Percentiles rank a stretch among this genome's conserved stretches.
Evolutionary conservation across 1,140 invertebrate species (phyloP).

Genomic region (Drosophila trapezifrons): DNA sequence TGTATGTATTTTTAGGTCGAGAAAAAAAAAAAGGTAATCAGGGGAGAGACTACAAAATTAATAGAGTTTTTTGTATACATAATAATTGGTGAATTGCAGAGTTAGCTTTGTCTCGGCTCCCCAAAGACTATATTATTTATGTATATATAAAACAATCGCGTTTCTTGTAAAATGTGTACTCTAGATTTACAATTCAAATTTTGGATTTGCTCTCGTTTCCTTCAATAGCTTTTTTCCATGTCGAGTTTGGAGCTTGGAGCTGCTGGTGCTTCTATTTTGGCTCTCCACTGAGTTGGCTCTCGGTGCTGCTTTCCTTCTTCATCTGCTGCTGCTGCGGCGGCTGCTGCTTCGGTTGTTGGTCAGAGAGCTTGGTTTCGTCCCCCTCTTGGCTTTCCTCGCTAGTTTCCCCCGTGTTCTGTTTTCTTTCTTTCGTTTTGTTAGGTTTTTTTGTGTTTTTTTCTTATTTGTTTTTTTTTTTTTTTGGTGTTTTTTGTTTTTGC

Average conservation of each 20-base stretch:
- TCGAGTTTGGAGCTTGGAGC: conserved; percentile 5
- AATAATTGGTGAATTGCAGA: conserved; percentile 46
- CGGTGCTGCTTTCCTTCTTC: conserved; percentile 10
- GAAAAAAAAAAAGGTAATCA: conserved; percentile 32
- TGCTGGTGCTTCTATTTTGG: conserved; percentile 16
- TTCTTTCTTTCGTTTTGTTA: conserved; percentile 28
- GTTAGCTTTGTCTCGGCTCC: conserved; percentile 18
- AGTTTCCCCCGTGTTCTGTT: conserved; percentile 8
- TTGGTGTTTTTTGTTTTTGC: conserved; percentile 33
- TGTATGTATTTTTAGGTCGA: conserved; percentile 55
- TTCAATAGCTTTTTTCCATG: background rate
- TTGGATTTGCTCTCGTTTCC: conserved; percentile 17
- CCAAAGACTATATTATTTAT: conserved; percentile 48
- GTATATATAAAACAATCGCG: conserved; percentile 30
- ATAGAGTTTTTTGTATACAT: conserved; percentile 38
- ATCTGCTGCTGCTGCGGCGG: conserved; percentile 13
- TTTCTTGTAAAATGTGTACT: conserved; percentile 15
- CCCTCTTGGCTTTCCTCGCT: conserved; percentile 2
- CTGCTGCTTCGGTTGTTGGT: conserved; percentile 35
- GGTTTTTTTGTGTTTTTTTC: conserved; percentile 1
- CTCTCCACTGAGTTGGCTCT: conserved; percentile 13
- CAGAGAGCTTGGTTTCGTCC: conserved; percentile 54
- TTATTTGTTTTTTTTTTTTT: conserved; percentile 17
- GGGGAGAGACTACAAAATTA: conserved; percentile 11
- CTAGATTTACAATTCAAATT: conserved; percentile 46